A percentile compares a stretch with the other conserved stretches of the same genome.
These are phyloP conservation scores for Phyto melanocephala DNA, from an alignment of 2,888 invertebrate species.

Conservation along the genomic window DNA sequence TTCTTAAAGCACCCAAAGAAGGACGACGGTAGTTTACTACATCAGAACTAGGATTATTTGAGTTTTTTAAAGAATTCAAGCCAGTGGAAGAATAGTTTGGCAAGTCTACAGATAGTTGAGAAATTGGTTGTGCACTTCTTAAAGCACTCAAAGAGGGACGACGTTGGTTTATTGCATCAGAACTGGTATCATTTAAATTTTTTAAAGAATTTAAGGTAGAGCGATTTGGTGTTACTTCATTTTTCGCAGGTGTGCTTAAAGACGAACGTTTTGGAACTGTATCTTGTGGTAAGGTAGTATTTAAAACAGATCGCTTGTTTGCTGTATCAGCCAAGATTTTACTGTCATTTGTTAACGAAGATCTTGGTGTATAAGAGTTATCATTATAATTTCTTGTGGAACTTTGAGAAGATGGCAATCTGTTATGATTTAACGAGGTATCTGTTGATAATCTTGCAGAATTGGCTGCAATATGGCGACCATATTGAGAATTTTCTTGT, in stretches of 20 bases:
- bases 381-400: not conserved
- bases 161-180: not conserved
- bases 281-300: not conserved
- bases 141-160: constrained; percentile 23
- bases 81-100: not conserved
- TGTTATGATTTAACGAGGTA: not conserved
- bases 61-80: not conserved
- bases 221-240: not conserved
- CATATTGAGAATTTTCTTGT: not conserved
- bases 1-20: constrained; percentile 20
- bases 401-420: not conserved
- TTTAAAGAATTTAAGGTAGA: not conserved
- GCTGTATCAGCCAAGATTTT: not conserved
- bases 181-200: not conserved
- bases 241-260: not conserved
- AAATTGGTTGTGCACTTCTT: constrained; percentile 23
- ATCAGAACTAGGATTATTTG: not conserved
- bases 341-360: constrained; percentile 1
- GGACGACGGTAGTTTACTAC: not conserved
- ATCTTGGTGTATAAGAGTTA: not conserved
- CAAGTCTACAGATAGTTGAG: constrained; percentile 36
- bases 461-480: not conserved
- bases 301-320: not conserved
- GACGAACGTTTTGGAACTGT: not conserved
- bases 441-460: not conserved